Percentiles rank a stretch among this genome's conserved stretches.
Conservation (phyloP, 2,888 invertebrate genomes). For the Blomia tropicalis region DNA sequence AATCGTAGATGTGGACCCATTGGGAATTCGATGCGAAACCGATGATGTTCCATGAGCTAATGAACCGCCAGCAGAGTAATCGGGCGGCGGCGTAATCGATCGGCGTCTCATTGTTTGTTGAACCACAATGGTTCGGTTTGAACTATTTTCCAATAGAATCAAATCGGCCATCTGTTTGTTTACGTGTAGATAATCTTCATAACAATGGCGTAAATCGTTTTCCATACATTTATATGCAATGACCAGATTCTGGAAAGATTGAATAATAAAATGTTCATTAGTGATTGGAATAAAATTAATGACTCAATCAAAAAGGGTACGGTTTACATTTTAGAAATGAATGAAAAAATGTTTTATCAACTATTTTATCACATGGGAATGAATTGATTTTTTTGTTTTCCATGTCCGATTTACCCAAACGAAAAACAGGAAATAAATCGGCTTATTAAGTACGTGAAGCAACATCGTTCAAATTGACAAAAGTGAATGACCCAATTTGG, state of each 20-base stretch:
- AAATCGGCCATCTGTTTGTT: constrained; percentile 1
- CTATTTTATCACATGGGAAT: too few relatives aligned
- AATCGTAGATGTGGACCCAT: constrained; percentile 13
- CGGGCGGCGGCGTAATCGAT: constrained; percentile 5
- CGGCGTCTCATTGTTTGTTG: background rate
- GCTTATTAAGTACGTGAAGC: too few relatives aligned
- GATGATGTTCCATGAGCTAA: background rate
- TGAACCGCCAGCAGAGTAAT: background rate
- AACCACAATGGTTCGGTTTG: too few relatives aligned
- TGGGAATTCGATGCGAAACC: background rate
- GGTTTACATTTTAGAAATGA: background rate
- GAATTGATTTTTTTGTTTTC: too few relatives aligned
- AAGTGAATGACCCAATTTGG: too few relatives aligned
- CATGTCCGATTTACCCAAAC: too few relatives aligned
- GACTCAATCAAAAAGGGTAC: background rate
- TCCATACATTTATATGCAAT: background rate
- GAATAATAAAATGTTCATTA: too few relatives aligned
- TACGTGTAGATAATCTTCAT: background rate
- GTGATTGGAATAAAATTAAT: background rate
- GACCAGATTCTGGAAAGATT: constrained; percentile 11
- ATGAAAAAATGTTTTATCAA: too few relatives aligned
- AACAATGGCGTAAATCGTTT: constrained; percentile 2
- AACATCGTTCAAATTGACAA: too few relatives aligned
- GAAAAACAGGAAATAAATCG: too few relatives aligned
- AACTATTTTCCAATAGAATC: background rate